phyloP scores from a whole-genome alignment of 2,113 vertebrate genomes.

The Papio anubis region DNA sequence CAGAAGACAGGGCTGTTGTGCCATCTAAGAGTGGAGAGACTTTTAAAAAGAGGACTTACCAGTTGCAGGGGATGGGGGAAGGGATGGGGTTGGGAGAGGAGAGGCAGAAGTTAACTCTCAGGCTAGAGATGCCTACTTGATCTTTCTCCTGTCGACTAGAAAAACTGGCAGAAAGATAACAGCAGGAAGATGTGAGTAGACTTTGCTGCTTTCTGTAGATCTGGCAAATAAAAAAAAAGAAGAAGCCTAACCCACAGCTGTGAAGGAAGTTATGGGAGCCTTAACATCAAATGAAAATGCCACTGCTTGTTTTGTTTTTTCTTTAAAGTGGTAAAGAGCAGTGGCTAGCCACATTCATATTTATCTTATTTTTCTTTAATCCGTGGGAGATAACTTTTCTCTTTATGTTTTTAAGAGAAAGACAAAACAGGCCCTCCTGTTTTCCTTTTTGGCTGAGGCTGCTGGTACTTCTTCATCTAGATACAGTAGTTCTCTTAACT shows the following conservation, averaged over 20 bases:
- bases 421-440: neutral
- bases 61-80: neutral
- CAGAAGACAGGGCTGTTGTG: neutral
- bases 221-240: neutral
- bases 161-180: constrained; percentile 34
- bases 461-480: neutral
- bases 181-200: constrained; percentile 44
- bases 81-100: neutral
- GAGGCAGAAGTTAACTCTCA: neutral
- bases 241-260: constrained; percentile 20
- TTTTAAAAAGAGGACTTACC: neutral
- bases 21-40: neutral
- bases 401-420: constrained; percentile 31
- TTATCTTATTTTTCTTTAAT: constrained; percentile 39
- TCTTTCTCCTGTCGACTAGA: neutral
- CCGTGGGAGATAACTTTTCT: neutral
- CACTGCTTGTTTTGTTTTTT: constrained; percentile 1
- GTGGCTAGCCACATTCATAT: neutral
- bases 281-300: constrained; percentile 11
- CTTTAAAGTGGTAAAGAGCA: constrained; percentile 54
- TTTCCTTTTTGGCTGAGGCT: neutral
- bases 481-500: neutral
- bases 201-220: neutral
- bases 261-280: neutral
- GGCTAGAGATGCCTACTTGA: neutral